Percentiles rank a stretch among this genome's conserved stretches.
Evolutionary conservation across 2,797 vertebrate species (phyloP).

Genomic region (Etheostoma nigrum): DNA sequence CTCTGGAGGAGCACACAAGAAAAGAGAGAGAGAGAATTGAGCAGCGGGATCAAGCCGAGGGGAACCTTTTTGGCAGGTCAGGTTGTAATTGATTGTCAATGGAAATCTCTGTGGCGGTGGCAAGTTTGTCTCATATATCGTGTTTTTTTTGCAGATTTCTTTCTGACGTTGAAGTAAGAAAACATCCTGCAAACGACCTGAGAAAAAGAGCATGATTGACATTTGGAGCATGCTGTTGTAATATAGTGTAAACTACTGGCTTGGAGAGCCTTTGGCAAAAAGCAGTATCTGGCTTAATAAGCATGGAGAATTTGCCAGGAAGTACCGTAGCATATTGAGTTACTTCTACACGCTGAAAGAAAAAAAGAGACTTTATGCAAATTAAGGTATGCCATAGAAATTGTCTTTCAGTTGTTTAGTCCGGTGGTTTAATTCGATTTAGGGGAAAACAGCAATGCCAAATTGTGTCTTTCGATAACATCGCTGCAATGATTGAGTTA

Average conservation of each 20-base stretch:
- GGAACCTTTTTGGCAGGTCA: slow-evolving; percentile 62
- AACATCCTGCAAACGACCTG: slow-evolving; percentile 6
- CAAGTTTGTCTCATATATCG: slow-evolving; percentile 5
- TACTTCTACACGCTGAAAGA: slow-evolving; percentile 50
- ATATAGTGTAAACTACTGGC: slow-evolving; percentile 58
- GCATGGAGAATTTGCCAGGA: slow-evolving; percentile 69
- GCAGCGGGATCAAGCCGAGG: slow-evolving; percentile 57
- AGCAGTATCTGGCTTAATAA: slow-evolving; percentile 61
- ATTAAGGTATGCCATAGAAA: slow-evolving; percentile 57
- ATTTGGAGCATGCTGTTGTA: slow-evolving; percentile 45
- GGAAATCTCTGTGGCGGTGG: slow-evolving; percentile 27
- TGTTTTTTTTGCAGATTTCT: slow-evolving; percentile 22
- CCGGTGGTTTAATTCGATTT: slow-evolving; percentile 73
- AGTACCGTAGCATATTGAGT: slow-evolving; percentile 69
- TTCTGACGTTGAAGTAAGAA: not conserved
- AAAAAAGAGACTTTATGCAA: slow-evolving; percentile 65
- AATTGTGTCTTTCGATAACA: slow-evolving; percentile 76
- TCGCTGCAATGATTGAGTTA: slow-evolving; percentile 73
- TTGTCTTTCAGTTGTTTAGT: slow-evolving; percentile 74
- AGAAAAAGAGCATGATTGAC: slow-evolving; percentile 35
- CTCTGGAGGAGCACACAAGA: slow-evolving; percentile 52
- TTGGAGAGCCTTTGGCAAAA: slow-evolving; percentile 60
- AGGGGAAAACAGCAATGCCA: slow-evolving; percentile 64
- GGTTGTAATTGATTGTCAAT: slow-evolving; percentile 51
- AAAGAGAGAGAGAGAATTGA: slow-evolving; percentile 42